Conservation (phyloP, 2,888 invertebrate genomes). For the Metopia argyrocephala region DNA sequence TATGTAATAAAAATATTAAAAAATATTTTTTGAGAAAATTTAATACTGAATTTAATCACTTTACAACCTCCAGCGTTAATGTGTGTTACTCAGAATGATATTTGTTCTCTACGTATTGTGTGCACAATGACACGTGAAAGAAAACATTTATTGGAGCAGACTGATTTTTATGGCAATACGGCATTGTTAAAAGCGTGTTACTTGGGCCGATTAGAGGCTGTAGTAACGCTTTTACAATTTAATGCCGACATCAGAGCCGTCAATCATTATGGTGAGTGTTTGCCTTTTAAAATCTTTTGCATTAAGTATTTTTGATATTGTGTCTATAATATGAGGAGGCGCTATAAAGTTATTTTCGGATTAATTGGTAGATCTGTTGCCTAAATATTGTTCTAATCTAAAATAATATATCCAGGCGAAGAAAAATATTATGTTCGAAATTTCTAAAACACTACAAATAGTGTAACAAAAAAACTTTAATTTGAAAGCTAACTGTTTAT, state of each 20-base stretch:
- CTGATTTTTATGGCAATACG: slow-evolving; percentile 76
- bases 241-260: slow-evolving; percentile 72
- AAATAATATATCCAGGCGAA: no score
- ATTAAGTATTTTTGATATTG: neutral
- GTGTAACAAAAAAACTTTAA: no score
- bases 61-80: slow-evolving; percentile 65
- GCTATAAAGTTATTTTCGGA: no score
- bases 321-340: no score
- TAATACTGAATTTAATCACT: neutral
- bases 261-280: slow-evolving; percentile 72
- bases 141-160: slow-evolving; percentile 69
- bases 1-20: no score
- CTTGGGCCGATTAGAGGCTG: slow-evolving; percentile 71
- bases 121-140: slow-evolving; percentile 66
- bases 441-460: no score
- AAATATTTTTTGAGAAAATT: no score
- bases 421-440: no score
- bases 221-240: slow-evolving; percentile 68
- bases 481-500: no score
- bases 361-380: no score
- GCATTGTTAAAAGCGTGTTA: slow-evolving; percentile 76
- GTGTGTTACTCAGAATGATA: slow-evolving; percentile 70
- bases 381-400: no score
- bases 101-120: slow-evolving; percentile 68
- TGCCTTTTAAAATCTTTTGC: neutral